Evolutionary conservation across 2,888 invertebrate genomes (phyloP), one percentile per base, ranked within the genome.

Genomic region (Opisthograptis luteolata): DNA sequence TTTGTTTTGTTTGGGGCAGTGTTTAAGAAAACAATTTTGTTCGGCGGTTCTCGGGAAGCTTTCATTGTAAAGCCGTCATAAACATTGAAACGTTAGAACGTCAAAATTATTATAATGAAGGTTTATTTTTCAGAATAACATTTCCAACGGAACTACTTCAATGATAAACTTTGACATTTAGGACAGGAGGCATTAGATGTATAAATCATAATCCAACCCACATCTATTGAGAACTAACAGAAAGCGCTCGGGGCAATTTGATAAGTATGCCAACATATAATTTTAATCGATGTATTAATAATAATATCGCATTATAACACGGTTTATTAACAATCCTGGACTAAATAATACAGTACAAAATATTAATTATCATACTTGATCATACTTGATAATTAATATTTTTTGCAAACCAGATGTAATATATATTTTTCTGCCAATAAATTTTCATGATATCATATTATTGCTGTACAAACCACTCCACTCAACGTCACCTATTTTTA

Each of bases 1-100:
- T 73, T 76, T 67, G 62, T 56, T 61, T 60, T 13, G 37, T 45
- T 30, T 5, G 9, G 13, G 25, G 9, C 10, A 2, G n/a, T 36
- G 44, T 36, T 36, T 22, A 25, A 31, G 37, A 37, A 37, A 45
- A 32, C 31, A 37, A 35, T 56, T 48, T 39, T 25, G 50, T 51
- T 44, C 22, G 22, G 24, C 31, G 14, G 31, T 37, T 25, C 31
- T 31, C 25, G 19, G 24, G 30, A 37, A 32, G n/a, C 9, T 37
- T 32, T 12, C 19, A 12, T 32, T 4, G 35, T 25, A 34, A 19
- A 25, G 17, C 25, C 17, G 27, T 43, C 27, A 25, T 3, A 28
- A 44, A 36, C n/a, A 13, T 28, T 36, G 20, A 5, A 9, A 15
- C 14, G 20, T 35, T 43, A 20, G 1, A 24, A 2, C 7, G 20